Conservation (phyloP, 2,888 invertebrate species). For the Caenorhabditis drosophilae region DNA sequence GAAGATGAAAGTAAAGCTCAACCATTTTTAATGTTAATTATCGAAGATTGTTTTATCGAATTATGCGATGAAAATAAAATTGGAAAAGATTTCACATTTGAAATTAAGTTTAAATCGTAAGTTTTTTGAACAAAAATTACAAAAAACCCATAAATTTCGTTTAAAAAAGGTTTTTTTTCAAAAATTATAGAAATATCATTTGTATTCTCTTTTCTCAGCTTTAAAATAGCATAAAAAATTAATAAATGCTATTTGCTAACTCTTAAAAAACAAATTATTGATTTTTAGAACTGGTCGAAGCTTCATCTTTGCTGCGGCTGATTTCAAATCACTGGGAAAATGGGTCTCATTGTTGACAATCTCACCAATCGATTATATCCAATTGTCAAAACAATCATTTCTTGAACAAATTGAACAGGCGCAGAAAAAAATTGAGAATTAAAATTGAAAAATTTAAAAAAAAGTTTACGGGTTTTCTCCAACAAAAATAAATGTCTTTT, state of each 20-base stretch:
- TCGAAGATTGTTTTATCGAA: constrained; percentile 68
- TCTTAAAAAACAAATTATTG: too few relatives aligned
- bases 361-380: constrained; percentile 66
- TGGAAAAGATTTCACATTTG: constrained; percentile 65
- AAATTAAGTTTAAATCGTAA: constrained; percentile 66
- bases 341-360: constrained; percentile 66
- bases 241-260: not conserved
- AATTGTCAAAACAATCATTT: constrained; percentile 62
- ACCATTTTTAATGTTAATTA: constrained; percentile 61
- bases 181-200: constrained; percentile 6
- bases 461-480: not conserved
- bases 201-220: constrained; percentile 3
- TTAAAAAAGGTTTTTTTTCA: constrained; percentile 11
- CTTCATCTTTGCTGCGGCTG: constrained; percentile 59
- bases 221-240: too few relatives aligned
- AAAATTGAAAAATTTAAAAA: too few relatives aligned
- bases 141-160: constrained; percentile 7
- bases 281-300: constrained; percentile 53
- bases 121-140: constrained; percentile 10
- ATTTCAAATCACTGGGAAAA: constrained; percentile 59
- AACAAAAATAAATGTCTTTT: not conserved
- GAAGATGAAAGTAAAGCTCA: constrained; percentile 41
- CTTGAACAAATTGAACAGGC: constrained; percentile 47
- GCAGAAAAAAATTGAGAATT: constrained; percentile 24
- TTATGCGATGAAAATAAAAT: constrained; percentile 66